These are phyloP conservation scores for Apodemia mormo DNA, from an alignment of 2,888 invertebrate species.

Conservation along the genomic window DNA sequence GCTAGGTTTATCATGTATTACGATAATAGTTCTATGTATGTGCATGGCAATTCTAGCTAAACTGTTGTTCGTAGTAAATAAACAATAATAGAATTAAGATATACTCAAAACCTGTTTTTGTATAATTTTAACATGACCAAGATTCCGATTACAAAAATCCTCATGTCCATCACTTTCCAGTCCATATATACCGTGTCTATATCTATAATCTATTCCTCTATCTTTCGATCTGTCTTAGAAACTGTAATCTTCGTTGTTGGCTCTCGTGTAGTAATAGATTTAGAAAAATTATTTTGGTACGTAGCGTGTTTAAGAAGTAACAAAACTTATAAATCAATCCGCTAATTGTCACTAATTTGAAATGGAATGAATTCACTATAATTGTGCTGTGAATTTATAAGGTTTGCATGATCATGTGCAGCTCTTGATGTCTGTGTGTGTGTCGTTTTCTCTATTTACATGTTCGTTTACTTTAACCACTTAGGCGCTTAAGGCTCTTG, in stretches of 20 bases:
- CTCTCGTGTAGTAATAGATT: conserved; percentile 65
- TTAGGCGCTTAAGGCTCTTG: conserved; percentile 54
- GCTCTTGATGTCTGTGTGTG: conserved; percentile 64
- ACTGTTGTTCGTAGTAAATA: conserved; percentile 76
- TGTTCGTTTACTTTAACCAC: conserved; percentile 46
- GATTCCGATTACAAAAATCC: conserved; percentile 36
- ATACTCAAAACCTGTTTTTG: conserved; percentile 51
- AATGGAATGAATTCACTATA: conserved; percentile 41
- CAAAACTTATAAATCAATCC: conserved; percentile 46
- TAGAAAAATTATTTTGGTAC: conserved; percentile 74
- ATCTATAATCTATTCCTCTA: conserved; percentile 33
- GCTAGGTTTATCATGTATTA: conserved; percentile 64
- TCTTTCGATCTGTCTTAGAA: conserved; percentile 45
- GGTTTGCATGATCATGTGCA: conserved; percentile 54
- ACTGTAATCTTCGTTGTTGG: conserved; percentile 77
- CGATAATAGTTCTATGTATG: conserved; percentile 64
- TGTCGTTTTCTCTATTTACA: conserved; percentile 71
- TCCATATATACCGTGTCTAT: conserved; percentile 25
- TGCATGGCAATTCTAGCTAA: conserved; percentile 77
- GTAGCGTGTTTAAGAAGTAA: conserved; percentile 59
- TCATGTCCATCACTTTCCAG: conserved; percentile 28
- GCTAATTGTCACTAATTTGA: conserved; percentile 77
- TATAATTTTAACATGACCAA: conserved; percentile 59
- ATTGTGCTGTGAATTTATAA: conserved; percentile 29
- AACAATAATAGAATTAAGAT: conserved; percentile 73